Conservation (phyloP, 2,888 invertebrate species). For the Mimumesa dahlbomi region DNA sequence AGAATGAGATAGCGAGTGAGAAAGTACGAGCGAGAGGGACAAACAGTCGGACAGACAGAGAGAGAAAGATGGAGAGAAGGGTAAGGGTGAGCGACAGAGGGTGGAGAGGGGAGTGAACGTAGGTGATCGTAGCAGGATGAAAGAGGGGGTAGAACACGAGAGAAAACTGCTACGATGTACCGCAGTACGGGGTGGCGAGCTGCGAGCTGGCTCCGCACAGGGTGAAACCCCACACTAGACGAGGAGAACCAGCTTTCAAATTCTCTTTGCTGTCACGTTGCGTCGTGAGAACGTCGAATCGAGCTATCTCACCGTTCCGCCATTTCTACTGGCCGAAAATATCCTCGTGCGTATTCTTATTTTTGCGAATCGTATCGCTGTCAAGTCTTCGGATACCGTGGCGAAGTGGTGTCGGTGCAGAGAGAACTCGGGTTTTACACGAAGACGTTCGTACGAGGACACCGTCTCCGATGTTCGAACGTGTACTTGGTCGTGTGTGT, state of each 20-base stretch:
- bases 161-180: conserved; percentile 74
- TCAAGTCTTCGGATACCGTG: not conserved
- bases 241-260: too few species aligned
- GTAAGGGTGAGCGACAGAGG: too few species aligned
- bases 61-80: conserved; percentile 6
- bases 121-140: conserved; percentile 29
- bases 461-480: too few species aligned
- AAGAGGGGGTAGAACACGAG: conserved; percentile 63
- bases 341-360: conserved; percentile 16
- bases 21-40: conserved; percentile 11
- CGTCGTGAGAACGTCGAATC: too few species aligned
- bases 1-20: conserved; percentile 18
- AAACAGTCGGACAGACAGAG: conserved; percentile 12
- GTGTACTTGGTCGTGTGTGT: too few species aligned
- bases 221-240: conserved; percentile 43
- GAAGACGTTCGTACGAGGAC: conserved; percentile 13
- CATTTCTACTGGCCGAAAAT: conserved; percentile 34
- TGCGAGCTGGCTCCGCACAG: conserved; percentile 57
- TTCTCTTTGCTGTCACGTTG: too few species aligned
- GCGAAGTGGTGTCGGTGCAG: conserved; percentile 2
- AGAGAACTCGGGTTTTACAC: too few species aligned
- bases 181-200: conserved; percentile 75
- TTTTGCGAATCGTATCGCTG: too few species aligned
- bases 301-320: conserved; percentile 31
- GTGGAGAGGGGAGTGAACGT: conserved; percentile 29